Base-by-base conservation (phyloP, 2,113 vertebrate genomes). In the Hystrix brachyura region DNA sequence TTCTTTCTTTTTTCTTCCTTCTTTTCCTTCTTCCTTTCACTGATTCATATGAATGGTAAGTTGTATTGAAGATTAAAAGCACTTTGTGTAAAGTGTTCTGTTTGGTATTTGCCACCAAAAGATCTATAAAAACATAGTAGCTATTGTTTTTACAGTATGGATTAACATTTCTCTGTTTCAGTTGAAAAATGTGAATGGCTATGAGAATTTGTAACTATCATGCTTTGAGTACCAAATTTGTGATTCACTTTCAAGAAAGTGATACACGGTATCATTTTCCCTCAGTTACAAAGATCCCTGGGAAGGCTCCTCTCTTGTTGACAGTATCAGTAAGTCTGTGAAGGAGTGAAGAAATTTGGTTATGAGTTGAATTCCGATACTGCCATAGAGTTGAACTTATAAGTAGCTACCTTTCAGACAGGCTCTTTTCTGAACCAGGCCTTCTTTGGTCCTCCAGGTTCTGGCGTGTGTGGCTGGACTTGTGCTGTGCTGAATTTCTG, bases 101-200 rank as follows among this genome's bases (percentile, higher is more conserved):
- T 91, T 74, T 48, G 48, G 79, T n/a, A 38, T 72, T 78, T 87
- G 74, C 43, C 65, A 51, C 3, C 12, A 84, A 59, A 38, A 46
- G 46, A 64, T n/a, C 69, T 13, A 81, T 38, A 13, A 80, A 94
- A 83, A 38, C 9, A 88, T 2, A 29, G 53, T 15, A 34, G 72
- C 18, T 79, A 19, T 85, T 86, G 34, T 43, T 71, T 86, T 86
- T 79, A 32, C 7, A 8, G 10, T 27, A 78, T 27, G 29, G 32
- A 46, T 80, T 60, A 69, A 64, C 7, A 34, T 43, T 18, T 69
- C 60, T 43, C 4, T 43, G 69, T 84, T 87, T 72, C 38, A 51
- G 27, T 53, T 74, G 94, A 87, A 94, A 57, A 79, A 51, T 91
- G 48, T 55, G 65, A 95, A 71, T 27, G 60, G 46, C 15, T 25